Evolutionary conservation across 1,140 invertebrate genomes (phyloP).

Genomic region (Drosophila ambigua): DNA sequence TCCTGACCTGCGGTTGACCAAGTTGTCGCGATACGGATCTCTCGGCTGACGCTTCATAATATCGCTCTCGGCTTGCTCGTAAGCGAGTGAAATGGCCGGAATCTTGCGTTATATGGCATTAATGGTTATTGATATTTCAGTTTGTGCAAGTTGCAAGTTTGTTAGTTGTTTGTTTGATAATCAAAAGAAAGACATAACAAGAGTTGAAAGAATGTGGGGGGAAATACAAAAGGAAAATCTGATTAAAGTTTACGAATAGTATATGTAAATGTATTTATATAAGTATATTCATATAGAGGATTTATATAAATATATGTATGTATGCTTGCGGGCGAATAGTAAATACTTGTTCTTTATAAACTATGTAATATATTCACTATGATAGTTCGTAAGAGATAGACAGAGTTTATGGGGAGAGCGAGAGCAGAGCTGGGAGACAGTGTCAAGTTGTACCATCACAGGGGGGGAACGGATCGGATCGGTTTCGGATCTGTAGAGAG

Average conservation of each 20-base stretch:
- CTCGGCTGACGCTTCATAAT: constrained; percentile 99
- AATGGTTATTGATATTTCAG: constrained; percentile 53
- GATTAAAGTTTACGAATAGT: constrained; percentile 69
- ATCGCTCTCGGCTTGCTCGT: constrained; percentile 99
- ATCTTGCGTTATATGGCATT: constrained; percentile 87
- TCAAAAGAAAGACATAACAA: constrained; percentile 82
- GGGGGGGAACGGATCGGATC: constrained; percentile 5
- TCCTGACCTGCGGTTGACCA: constrained; percentile 97
- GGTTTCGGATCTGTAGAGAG: constrained; percentile 20
- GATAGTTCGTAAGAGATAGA: constrained; percentile 57
- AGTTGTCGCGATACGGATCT: constrained; percentile 97
- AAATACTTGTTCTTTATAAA: constrained; percentile 65
- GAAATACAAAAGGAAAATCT: constrained; percentile 76
- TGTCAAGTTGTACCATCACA: constrained; percentile 33
- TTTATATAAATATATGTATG: constrained; percentile 36
- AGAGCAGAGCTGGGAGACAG: constrained; percentile 16
- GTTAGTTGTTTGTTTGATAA: constrained; percentile 60
- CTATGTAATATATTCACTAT: constrained; percentile 63
- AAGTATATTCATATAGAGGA: constrained; percentile 53
- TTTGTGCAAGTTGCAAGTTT: constrained; percentile 63
- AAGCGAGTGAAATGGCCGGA: constrained; percentile 99
- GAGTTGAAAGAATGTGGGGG: constrained; percentile 69
- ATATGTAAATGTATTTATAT: constrained; percentile 34
- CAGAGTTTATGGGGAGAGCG: constrained; percentile 47
- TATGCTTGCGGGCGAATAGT: constrained; percentile 53